Base-by-base conservation (phyloP, 2,797 vertebrate species). In the Columba guinea region DNA sequence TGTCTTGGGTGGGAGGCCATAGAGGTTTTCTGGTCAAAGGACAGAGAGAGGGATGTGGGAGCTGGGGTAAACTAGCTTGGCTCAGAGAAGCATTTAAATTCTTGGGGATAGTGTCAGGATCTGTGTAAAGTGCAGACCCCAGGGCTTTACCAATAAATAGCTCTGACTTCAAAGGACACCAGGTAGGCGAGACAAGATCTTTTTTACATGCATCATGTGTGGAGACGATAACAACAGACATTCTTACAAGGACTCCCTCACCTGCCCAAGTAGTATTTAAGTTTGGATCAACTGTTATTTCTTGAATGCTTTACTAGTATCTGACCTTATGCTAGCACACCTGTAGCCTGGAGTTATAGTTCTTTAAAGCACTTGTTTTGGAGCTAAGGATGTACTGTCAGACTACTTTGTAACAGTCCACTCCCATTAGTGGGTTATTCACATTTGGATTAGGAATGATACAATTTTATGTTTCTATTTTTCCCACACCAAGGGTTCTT, bases 331-430 rank as follows among this genome's bases (percentile, higher is more conserved):
- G 44, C 28, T 51, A 60, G 39, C 26, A 24, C 46, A 24, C 48
- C 8, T 60, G 52, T 82, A 74, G 75, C 52, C 89, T 85, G 84
- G 41, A 79, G 60, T 71, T 73, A 75, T 0, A n/a, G 63, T 46
- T 87, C 52, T 65, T 67, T 11, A 52, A 56, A 87, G 60, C 27
- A 9, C 60, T 77, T 60, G 21, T 52, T 56, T 74, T 32, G 64
- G 37, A 71, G 74, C 60, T 74, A 3, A 37, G 44, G 49, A 37
- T 0, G 2, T 37, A 16, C 7, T 68, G 49, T 58, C 44, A 52
- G 18, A 18, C 37, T 34, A 0, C 55, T 62, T 69, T 10, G 44
- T 59, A 30, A n/a, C n/a, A 5, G 12, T 11, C 23, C 0, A 0
- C 34, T 93, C 51, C 27, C 37, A 9, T n/a, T 6, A 76, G 64